Evolutionary conservation across 2,797 vertebrate genomes (phyloP).

Genomic region (Rhyacichthys aspro): DNA sequence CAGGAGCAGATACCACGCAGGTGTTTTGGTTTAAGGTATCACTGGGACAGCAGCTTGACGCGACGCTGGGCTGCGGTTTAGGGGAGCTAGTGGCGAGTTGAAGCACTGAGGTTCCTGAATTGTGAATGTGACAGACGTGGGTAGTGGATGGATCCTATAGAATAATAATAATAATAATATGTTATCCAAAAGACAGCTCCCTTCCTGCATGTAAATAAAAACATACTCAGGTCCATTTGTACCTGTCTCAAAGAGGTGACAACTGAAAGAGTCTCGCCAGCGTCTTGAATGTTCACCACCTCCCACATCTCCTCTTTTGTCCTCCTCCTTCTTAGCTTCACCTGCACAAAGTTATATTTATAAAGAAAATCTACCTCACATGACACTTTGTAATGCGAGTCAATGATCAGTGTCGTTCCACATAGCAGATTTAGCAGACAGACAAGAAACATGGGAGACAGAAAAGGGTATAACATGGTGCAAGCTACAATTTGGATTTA

Average conservation of each 20-base stretch:
- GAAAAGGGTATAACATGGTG: too few relatives aligned
- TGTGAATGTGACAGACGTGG: neutral
- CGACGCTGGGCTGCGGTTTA: neutral
- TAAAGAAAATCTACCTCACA: neutral
- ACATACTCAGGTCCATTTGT: neutral
- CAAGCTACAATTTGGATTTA: too few relatives aligned
- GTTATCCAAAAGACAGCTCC: neutral
- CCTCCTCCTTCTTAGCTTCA: conserved; percentile 73
- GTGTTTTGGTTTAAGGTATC: conserved; percentile 1
- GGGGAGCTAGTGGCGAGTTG: neutral
- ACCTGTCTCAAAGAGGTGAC: conserved; percentile 48
- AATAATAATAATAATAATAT: too few relatives aligned
- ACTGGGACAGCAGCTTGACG: neutral
- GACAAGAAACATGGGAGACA: too few relatives aligned
- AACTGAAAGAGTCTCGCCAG: conserved; percentile 11
- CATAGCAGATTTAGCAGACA: too few relatives aligned
- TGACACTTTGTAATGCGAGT: too few relatives aligned
- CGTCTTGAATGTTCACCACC: conserved; percentile 59
- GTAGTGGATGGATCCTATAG: neutral
- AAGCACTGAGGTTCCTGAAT: conserved; percentile 5
- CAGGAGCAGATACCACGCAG: neutral
- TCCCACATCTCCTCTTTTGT: conserved; percentile 69
- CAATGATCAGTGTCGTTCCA: too few relatives aligned
- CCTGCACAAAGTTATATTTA: conserved; percentile 34
- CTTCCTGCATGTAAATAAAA: too few relatives aligned